These are phyloP conservation scores for Umimayanthus chanpuru DNA, from an alignment of 92 coral and sea anemone species.

Conservation along the genomic window DNA sequence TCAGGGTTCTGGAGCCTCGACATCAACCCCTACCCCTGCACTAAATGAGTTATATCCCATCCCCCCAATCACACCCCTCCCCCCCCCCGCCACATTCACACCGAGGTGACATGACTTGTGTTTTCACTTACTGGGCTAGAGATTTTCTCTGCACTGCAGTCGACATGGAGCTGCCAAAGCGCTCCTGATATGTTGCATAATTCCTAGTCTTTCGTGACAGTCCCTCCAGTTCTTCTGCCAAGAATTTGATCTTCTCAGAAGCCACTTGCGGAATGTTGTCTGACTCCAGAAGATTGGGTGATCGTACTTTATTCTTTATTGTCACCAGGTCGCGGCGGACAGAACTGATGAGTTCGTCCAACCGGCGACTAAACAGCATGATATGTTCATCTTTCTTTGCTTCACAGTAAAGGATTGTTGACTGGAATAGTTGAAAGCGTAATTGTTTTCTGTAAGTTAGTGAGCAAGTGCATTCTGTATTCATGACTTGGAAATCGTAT, in stretches of 20 bases:
- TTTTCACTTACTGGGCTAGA: slow-evolving; percentile 68
- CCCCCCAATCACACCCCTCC: too few relatives aligned
- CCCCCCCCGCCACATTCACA: too few relatives aligned
- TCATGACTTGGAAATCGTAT: neutral
- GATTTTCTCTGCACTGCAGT: slow-evolving; percentile 79
- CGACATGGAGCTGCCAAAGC: slow-evolving; percentile 87
- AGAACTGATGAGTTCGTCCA: slow-evolving; percentile 74
- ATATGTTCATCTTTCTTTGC: slow-evolving; percentile 97
- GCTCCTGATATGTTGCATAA: slow-evolving; percentile 85
- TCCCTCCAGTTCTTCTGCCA: slow-evolving; percentile 78
- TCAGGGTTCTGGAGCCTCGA: too few relatives aligned
- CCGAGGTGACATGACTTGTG: too few relatives aligned
- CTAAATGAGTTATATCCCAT: too few relatives aligned
- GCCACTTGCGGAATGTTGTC: slow-evolving; percentile 84
- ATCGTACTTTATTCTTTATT: slow-evolving; percentile 81
- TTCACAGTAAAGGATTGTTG: slow-evolving; percentile 91
- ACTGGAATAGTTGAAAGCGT: slow-evolving; percentile 49
- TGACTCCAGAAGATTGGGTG: slow-evolving; percentile 86
- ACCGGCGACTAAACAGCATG: slow-evolving; percentile 71
- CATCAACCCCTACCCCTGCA: too few relatives aligned
- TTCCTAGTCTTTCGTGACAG: slow-evolving; percentile 77
- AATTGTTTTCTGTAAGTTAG: neutral
- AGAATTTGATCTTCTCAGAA: slow-evolving; percentile 72
- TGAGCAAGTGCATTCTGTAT: neutral
- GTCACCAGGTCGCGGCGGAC: slow-evolving; percentile 82